A percentile compares a stretch with the other conserved stretches of the same genome.
Evolutionary conservation across 1,140 invertebrate species (phyloP).

Genomic region (Notospermus geniculatus): DNA sequence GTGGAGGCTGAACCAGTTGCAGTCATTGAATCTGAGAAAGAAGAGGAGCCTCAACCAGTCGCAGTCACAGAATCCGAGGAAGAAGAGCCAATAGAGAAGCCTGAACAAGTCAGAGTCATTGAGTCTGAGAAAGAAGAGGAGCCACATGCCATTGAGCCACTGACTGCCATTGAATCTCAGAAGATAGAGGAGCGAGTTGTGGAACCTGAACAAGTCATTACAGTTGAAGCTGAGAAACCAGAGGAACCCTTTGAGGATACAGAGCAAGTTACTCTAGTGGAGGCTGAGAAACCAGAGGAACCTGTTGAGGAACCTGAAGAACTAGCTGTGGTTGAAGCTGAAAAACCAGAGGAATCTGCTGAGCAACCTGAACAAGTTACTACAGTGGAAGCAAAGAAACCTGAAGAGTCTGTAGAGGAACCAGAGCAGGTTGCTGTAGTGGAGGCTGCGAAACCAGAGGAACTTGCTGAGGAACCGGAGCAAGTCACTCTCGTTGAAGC

Average conservation of each 20-base stretch:
- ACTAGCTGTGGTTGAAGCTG: not conserved
- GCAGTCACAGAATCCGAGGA: too few relatives aligned
- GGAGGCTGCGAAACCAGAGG: conserved; percentile 16
- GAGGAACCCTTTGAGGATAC: conserved; percentile 1
- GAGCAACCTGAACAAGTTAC: not conserved
- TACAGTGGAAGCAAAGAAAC: not conserved
- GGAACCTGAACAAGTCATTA: not conserved
- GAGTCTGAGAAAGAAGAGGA: too few relatives aligned
- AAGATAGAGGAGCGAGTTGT: not conserved
- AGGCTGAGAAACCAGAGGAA: not conserved
- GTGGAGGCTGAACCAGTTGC: conserved; percentile 20
- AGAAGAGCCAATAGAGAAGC: not conserved
- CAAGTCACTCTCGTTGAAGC: too few relatives aligned
- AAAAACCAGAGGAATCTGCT: not conserved
- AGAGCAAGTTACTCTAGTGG: too few relatives aligned
- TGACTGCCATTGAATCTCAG: conserved; percentile 4
- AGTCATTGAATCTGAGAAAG: too few relatives aligned
- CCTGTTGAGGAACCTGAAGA: not conserved
- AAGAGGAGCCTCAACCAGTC: not conserved
- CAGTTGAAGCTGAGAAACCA: not conserved
- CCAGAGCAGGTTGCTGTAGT: conserved; percentile 17
- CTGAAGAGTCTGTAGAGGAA: not conserved
- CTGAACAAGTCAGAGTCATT: conserved; percentile 1
- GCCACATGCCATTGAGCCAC: conserved; percentile 8
- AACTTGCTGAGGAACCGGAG: conserved; percentile 5